Evolutionary conservation across 2,113 vertebrate genomes (phyloP).

Genomic region (Atrichornis clamosus): DNA sequence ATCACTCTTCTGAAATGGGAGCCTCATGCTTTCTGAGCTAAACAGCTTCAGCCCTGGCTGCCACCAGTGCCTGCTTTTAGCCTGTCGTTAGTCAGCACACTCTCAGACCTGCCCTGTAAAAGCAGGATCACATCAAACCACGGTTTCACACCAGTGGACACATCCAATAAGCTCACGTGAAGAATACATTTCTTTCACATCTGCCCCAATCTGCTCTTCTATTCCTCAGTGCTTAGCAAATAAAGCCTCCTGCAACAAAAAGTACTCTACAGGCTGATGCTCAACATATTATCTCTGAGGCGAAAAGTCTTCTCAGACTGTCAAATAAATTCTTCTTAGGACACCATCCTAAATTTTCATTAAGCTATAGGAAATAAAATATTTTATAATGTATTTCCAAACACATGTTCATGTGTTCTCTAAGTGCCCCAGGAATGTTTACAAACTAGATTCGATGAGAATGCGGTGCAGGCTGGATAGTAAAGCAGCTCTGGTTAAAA

Average conservation of each 20-base stretch:
- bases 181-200: background rate
- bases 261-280: background rate
- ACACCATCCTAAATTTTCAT: slow-evolving; percentile 51
- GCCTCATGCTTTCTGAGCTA: background rate
- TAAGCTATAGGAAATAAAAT: slow-evolving; percentile 52
- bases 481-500: slow-evolving; percentile 51
- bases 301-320: slow-evolving; percentile 51
- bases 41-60: background rate
- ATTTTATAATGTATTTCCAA: slow-evolving; percentile 62
- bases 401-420: slow-evolving; percentile 57
- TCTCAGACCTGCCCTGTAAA: slow-evolving; percentile 23
- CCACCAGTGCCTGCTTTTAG: background rate
- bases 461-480: background rate
- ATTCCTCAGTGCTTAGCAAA: background rate
- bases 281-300: background rate
- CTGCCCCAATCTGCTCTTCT: background rate
- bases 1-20: background rate
- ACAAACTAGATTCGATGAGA: slow-evolving; percentile 51
- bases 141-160: background rate
- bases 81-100: background rate
- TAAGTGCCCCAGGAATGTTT: slow-evolving; percentile 57
- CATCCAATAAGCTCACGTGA: background rate
- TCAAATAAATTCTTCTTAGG: slow-evolving; percentile 57
- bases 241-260: background rate
- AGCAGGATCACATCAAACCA: slow-evolving; percentile 19